Evolutionary conservation across 2,113 vertebrate genomes (phyloP).

Genomic region (Dasypus novemcinctus): DNA sequence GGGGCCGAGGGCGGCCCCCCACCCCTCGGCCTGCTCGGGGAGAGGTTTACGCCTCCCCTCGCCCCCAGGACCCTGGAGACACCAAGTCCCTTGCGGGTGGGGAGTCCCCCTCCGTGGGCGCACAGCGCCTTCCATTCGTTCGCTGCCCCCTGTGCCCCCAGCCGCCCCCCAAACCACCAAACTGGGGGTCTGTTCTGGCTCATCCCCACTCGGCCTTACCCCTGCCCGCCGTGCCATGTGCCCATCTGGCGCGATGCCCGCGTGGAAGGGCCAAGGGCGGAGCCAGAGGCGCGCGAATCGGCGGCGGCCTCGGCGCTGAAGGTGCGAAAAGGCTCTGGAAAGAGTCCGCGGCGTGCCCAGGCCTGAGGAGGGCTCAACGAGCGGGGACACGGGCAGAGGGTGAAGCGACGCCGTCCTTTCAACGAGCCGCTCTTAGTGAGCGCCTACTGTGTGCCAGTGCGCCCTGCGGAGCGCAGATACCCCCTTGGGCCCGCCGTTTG

Average conservation of each 20-base stretch:
- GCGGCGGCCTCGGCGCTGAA: conserved; percentile 31
- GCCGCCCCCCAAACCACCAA: neutral
- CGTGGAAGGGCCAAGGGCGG: neutral
- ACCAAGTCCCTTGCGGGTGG: neutral
- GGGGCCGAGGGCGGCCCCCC: neutral
- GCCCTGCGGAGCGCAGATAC: too few species aligned
- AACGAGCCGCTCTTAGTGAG: too few species aligned
- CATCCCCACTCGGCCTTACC: neutral
- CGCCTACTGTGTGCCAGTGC: too few species aligned
- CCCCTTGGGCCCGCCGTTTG: too few species aligned
- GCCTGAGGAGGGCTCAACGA: neutral
- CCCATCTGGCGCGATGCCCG: neutral
- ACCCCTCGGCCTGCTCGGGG: neutral
- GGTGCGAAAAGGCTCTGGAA: conserved; percentile 1
- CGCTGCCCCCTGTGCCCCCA: neutral
- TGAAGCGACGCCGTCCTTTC: too few species aligned
- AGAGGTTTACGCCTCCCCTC: neutral
- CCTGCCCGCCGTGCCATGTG: neutral
- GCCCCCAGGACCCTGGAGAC: neutral
- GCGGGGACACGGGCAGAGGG: too few species aligned
- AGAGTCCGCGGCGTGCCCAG: neutral
- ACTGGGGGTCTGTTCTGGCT: neutral
- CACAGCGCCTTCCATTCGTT: too few species aligned
- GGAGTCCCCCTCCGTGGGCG: neutral
- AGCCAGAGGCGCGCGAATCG: too few species aligned